A percentile compares a stretch with the other conserved stretches of the same genome.
phyloP scores from a whole-genome alignment of 1,140 invertebrate genomes.

The Pteromalus puparum region DNA sequence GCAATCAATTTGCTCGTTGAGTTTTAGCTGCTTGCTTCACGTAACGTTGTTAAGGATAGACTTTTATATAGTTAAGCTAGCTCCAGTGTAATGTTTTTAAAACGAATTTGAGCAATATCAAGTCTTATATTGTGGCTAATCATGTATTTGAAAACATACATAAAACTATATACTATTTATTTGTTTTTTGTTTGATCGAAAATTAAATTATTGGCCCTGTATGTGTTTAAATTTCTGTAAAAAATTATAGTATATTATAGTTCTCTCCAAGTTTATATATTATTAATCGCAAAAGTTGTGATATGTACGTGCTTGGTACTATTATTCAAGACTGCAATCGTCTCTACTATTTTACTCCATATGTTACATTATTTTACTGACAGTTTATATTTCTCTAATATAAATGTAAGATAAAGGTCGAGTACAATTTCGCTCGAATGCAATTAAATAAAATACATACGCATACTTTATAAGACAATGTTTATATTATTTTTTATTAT shows the following conservation, averaged over 20 bases:
- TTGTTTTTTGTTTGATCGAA: neutral
- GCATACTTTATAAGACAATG: slow-evolving; percentile 66
- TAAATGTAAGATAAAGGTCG: slow-evolving; percentile 55
- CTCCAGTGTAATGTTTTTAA: slow-evolving; percentile 1
- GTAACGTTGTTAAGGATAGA: slow-evolving; percentile 25
- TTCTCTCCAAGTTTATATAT: slow-evolving; percentile 27
- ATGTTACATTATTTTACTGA: slow-evolving; percentile 18
- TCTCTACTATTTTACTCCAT: neutral
- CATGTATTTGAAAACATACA: too few relatives aligned
- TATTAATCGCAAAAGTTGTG: slow-evolving; percentile 58
- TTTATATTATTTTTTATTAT: slow-evolving; percentile 70
- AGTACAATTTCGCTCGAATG: slow-evolving; percentile 60
- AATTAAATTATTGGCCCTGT: neutral
- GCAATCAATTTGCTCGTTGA: slow-evolving; percentile 22
- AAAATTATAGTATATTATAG: slow-evolving; percentile 13
- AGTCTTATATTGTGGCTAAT: neutral
- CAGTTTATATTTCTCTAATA: slow-evolving; percentile 20
- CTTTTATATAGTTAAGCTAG: slow-evolving; percentile 28
- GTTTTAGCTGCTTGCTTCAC: slow-evolving; percentile 19
- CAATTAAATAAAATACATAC: slow-evolving; percentile 63
- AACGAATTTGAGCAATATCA: neutral
- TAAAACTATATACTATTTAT: neutral
- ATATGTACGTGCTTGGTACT: slow-evolving; percentile 57
- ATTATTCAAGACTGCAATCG: slow-evolving; percentile 57
- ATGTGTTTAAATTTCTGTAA: neutral